Evolutionary conservation across 1,140 invertebrate species (phyloP).

Genomic region (Argopecten irradians): DNA sequence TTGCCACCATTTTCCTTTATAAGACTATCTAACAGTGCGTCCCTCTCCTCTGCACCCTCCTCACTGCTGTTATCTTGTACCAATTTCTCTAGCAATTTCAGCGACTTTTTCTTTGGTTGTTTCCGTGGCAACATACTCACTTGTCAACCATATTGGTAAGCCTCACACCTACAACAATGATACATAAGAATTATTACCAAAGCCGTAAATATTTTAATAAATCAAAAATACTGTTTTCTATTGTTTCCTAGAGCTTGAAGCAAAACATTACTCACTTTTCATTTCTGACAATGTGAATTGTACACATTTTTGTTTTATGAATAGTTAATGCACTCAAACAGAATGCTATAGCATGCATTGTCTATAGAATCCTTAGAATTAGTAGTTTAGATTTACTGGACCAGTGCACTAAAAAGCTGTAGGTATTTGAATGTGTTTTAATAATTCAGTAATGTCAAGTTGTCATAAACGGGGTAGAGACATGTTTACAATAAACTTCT

Average conservation of each 20-base stretch:
- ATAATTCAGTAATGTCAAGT: not conserved
- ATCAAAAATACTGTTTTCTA: not conserved
- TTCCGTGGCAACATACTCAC: slow-evolving; percentile 25
- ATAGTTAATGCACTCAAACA: not conserved
- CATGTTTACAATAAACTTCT: too few relatives aligned
- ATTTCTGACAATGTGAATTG: too few relatives aligned
- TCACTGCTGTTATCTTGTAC: slow-evolving; percentile 37
- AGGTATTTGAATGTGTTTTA: not conserved
- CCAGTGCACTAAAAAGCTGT: not conserved
- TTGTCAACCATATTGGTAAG: not conserved
- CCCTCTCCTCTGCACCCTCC: slow-evolving; percentile 26
- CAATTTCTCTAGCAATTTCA: slow-evolving; percentile 44
- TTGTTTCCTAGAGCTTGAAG: too few relatives aligned
- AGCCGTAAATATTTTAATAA: not conserved
- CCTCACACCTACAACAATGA: not conserved
- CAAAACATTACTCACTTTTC: not conserved
- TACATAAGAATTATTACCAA: not conserved
- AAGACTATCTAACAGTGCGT: slow-evolving; percentile 38
- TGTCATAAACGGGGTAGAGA: too few relatives aligned
- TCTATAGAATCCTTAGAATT: not conserved
- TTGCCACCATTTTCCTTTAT: slow-evolving; percentile 32
- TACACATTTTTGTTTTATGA: not conserved
- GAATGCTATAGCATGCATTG: too few relatives aligned
- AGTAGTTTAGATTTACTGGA: not conserved
- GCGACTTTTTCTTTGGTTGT: slow-evolving; percentile 29